phyloP scores from a whole-genome alignment of 2,797 vertebrate genomes.

The Pempheris klunzingeri region DNA sequence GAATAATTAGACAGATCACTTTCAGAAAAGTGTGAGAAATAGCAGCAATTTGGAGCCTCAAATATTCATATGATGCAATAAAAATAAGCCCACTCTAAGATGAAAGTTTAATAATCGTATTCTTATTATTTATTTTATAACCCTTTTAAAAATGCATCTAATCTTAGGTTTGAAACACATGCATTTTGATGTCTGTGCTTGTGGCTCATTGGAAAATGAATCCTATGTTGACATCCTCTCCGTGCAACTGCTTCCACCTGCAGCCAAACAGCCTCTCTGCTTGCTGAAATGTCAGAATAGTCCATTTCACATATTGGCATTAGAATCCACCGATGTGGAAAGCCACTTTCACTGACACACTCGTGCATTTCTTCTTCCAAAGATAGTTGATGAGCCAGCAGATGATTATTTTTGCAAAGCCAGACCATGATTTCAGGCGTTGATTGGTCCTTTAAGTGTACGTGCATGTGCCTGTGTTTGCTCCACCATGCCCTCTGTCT shows the following conservation, averaged over 20 bases:
- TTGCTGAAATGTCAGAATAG: conserved; percentile 41
- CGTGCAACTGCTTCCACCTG: conserved; percentile 36
- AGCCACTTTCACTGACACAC: conserved; percentile 6
- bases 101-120: background rate
- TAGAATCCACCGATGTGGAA: conserved; percentile 35
- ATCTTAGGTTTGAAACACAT: background rate
- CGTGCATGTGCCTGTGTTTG: conserved; percentile 10
- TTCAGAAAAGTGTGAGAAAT: background rate
- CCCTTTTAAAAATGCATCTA: background rate
- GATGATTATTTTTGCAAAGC: background rate
- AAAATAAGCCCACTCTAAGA: background rate
- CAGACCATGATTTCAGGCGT: background rate
- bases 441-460: background rate
- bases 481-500: conserved; percentile 1
- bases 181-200: background rate
- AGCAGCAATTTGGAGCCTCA: background rate
- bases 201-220: background rate
- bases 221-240: conserved; percentile 1
- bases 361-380: background rate
- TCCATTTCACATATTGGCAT: conserved; percentile 29
- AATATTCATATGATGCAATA: background rate
- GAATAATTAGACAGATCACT: background rate
- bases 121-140: background rate
- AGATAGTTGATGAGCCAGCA: background rate
- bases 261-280: conserved; percentile 46